Evolutionary conservation across 2,888 invertebrate species (phyloP).

Genomic region (Herminia tarsipennalis): DNA sequence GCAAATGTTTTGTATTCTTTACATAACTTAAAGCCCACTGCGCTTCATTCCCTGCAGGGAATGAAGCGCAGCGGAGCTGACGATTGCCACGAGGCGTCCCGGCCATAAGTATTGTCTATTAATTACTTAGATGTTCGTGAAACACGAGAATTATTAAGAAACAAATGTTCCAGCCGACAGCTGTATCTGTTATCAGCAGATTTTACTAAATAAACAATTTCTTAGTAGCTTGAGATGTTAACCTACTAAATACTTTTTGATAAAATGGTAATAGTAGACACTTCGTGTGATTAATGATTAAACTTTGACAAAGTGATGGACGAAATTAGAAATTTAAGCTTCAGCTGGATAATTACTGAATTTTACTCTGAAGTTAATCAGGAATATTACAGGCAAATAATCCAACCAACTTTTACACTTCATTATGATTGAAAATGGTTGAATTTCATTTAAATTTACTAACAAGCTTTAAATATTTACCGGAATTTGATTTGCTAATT

Average conservation of each 20-base stretch:
- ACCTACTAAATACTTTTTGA: constrained; percentile 21
- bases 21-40: no score
- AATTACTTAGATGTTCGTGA: no score
- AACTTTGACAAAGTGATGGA: constrained; percentile 35
- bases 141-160: no score
- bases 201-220: background rate
- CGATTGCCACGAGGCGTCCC: no score
- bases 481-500: no score
- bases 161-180: no score
- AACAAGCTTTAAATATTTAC: no score
- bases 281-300: constrained; percentile 30
- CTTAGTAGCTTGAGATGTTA: constrained; percentile 1
- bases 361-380: constrained; percentile 33
- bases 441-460: constrained; percentile 3
- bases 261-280: constrained; percentile 25
- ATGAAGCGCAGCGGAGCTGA: no score
- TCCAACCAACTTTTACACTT: constrained; percentile 17
- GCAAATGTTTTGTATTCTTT: no score
- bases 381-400: constrained; percentile 14
- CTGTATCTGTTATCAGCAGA: no score
- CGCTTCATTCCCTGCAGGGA: no score
- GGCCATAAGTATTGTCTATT: no score
- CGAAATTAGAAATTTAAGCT: constrained; percentile 22
- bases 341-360: constrained; percentile 22
- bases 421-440: constrained; percentile 18